Conservation (phyloP, 1,140 invertebrate species). For the Drosophila nigromelanica region DNA sequence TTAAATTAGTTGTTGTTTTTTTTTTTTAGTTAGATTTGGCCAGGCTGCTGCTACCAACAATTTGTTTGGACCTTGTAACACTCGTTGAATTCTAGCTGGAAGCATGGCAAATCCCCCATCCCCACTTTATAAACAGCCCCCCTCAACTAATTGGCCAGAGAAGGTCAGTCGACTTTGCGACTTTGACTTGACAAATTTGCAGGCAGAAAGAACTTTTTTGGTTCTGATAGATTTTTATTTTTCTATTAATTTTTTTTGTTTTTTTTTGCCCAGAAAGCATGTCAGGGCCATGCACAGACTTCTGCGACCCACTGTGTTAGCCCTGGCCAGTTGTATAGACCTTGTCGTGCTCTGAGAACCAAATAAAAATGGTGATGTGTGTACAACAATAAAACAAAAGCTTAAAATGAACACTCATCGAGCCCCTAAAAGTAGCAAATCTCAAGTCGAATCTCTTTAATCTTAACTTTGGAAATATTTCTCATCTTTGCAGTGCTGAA, state of each 20-base stretch:
- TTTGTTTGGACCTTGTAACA: constrained; percentile 31
- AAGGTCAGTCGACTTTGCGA: constrained; percentile 28
- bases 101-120: not conserved
- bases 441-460: constrained; percentile 14
- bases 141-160: constrained; percentile 21
- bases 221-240: not conserved
- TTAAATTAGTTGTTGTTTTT: not conserved
- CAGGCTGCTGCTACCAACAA: not conserved
- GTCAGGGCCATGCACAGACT: constrained; percentile 44
- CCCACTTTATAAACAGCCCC: not conserved
- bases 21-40: no score
- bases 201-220: constrained; percentile 18
- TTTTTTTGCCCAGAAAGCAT: constrained; percentile 25
- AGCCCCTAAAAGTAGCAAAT: not conserved
- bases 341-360: constrained; percentile 43
- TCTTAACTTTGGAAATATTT: constrained; percentile 13
- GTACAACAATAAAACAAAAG: constrained; percentile 37
- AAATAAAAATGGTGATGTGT: not conserved
- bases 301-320: constrained; percentile 18
- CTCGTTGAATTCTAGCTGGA: constrained; percentile 12
- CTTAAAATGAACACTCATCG: constrained; percentile 3
- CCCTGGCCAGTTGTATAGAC: constrained; percentile 47
- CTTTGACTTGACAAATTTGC: constrained; percentile 38
- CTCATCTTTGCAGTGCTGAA: constrained; percentile 90
- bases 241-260: not conserved